Evolutionary conservation across 2,113 vertebrate genomes (phyloP).

Genomic region (human): GRCh38 chr12:6242001-6242500

Average conservation of each 20-base stretch:
- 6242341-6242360: background rate
- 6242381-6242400: background rate
- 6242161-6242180: background rate
- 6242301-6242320: background rate
- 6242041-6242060: background rate
- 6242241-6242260: background rate
- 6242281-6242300: background rate
- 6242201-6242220: background rate
- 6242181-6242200: background rate
- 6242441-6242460: background rate
- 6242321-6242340: background rate
- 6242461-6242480: no score
- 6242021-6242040: background rate
- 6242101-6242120: background rate
- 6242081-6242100: background rate
- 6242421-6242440: background rate
- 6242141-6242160: background rate
- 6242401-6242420: background rate
- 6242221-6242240: background rate
- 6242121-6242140: background rate
- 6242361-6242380: background rate
- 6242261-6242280: background rate
- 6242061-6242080: background rate
- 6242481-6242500: no score
- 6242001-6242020: background rate